Evolutionary conservation across 2,113 vertebrate genomes (phyloP).

Genomic region (Ceyx margarethae): DNA sequence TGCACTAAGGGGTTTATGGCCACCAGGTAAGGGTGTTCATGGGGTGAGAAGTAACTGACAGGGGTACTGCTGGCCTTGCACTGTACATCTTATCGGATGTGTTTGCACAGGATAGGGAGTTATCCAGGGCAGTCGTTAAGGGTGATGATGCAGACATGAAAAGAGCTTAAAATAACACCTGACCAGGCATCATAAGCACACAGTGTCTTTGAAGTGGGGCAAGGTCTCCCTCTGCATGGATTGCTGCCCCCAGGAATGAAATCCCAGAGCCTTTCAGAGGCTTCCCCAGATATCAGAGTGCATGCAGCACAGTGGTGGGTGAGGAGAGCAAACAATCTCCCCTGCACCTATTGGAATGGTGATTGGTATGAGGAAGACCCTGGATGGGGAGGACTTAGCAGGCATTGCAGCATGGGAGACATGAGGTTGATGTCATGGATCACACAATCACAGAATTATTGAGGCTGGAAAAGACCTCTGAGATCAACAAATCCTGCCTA

Average conservation of each 20-base stretch:
- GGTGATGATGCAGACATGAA: background rate
- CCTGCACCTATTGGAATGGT: accelerated
- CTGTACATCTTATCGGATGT: background rate
- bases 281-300: background rate
- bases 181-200: background rate
- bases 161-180: background rate
- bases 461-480: too few relatives aligned
- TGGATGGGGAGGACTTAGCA: background rate
- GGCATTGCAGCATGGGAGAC: accelerated
- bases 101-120: background rate
- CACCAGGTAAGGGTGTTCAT: background rate
- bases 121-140: background rate
- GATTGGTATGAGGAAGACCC: background rate
- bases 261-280: background rate
- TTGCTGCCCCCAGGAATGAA: background rate
- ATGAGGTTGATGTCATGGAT: background rate
- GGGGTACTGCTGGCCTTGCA: background rate
- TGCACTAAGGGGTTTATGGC: background rate
- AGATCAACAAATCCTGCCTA: too few relatives aligned
- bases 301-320: accelerated
- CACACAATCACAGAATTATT: too few relatives aligned
- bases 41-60: background rate
- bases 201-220: background rate
- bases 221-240: background rate
- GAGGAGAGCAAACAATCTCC: background rate